A percentile compares a stretch with the other conserved stretches of the same genome.
phyloP scores from a whole-genome alignment of 1,140 invertebrate genomes.

The Hypsibius dujardini region DNA sequence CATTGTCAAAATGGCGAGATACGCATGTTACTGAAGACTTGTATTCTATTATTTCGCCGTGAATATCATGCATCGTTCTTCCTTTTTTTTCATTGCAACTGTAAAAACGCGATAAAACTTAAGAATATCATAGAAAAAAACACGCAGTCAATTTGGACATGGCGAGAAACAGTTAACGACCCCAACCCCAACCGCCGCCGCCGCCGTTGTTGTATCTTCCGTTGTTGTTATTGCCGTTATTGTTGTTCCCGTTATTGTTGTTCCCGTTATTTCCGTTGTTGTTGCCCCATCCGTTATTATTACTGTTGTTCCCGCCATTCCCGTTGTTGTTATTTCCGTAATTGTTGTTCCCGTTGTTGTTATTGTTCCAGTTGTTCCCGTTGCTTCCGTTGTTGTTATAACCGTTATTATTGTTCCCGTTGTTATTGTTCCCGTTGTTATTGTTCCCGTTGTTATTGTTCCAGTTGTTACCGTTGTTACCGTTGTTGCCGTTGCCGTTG shows the following conservation, averaged over 20 bases:
- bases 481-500: no score
- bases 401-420: background rate
- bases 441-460: no score
- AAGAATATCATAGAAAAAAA: no score
- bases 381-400: background rate
- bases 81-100: no score
- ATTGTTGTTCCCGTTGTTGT: background rate
- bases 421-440: background rate
- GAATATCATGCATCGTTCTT: no score
- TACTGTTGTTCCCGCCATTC: background rate
- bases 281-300: conserved; percentile 9
- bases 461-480: no score
- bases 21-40: no score
- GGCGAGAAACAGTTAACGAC: background rate
- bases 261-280: background rate
- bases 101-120: no score
- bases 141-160: background rate
- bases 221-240: conserved; percentile 10
- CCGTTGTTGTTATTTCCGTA: background rate
- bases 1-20: no score
- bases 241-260: background rate
- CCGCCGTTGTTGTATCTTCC: background rate
- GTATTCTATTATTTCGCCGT: no score
- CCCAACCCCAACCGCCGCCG: background rate
- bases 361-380: background rate